These are phyloP conservation scores for Pachliopta kotzebuea DNA, from an alignment of 2,888 invertebrate species.

Conservation along the genomic window DNA sequence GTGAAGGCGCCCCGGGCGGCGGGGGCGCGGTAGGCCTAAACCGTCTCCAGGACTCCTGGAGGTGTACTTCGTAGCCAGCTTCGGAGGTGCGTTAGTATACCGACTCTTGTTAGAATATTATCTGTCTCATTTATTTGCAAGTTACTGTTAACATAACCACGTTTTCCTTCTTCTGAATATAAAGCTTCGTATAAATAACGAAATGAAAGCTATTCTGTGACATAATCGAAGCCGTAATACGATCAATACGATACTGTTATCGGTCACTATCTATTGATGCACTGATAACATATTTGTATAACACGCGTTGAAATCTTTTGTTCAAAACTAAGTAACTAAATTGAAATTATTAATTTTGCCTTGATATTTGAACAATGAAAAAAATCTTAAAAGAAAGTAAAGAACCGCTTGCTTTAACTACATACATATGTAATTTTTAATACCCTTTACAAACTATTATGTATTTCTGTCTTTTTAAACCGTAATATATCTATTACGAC, in stretches of 20 bases:
- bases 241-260: constrained; percentile 66
- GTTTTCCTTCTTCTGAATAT: neutral
- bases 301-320: constrained; percentile 75
- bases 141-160: neutral
- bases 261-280: constrained; percentile 53
- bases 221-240: constrained; percentile 52
- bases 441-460: no score
- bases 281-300: constrained; percentile 55
- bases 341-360: neutral
- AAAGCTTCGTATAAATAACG: constrained; percentile 28
- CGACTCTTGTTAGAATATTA: constrained; percentile 43
- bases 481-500: no score
- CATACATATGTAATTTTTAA: no score
- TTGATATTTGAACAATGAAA: neutral
- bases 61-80: constrained; percentile 65
- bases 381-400: neutral
- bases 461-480: no score
- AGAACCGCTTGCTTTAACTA: neutral
- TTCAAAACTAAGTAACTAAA: constrained; percentile 36
- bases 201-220: constrained; percentile 44
- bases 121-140: neutral
- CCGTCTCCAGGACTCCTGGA: constrained; percentile 57
- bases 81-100: constrained; percentile 52
- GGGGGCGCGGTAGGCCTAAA: constrained; percentile 67
- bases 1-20: constrained; percentile 48